Base-by-base conservation (phyloP, 2,113 vertebrate genomes). In the Phalacrocorax pelagicus region DNA sequence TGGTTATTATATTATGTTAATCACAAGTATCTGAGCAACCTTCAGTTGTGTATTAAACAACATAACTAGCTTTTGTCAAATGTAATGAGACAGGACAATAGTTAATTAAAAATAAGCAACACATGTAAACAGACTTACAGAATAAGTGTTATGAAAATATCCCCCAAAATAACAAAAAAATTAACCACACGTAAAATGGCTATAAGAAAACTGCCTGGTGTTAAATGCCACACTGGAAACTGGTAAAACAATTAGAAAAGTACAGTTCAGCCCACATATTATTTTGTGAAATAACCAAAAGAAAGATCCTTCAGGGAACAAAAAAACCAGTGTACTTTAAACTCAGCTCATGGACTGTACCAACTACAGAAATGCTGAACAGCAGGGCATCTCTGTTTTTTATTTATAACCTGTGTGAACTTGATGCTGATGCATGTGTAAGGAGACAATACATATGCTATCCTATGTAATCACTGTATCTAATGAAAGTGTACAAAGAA, bases 1-100 rank as follows among this genome's bases (percentile, higher is more conserved):
- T 75, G 22, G 8, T 58, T 92, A 54, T 73, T 86, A 38, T 10
- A 65, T 12, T 9, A 73, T 5, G 34, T 47, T 67, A 82, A 63
- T 40, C 29, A 83, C 12, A 70, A 83, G n/a, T 90, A 75, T 46
- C 69, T 81, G n/a, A 86, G n/a, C 67, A 93, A 77, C 67, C n/a
- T 47, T 66, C n/a, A 70, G 15, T 65, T 90, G 74, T 83, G 29
- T 70, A 70, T 77, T 77, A 70, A 90, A 72, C 73, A 69, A 47
- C 5, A 6, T 19, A 78, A 88, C 13, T 36, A 51, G 34, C 12
- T 88, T 90, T 58, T 63, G 23, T 65, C 21, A 34, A 71, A 84
- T 42, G 36, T 24, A 6, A 2, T 14, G 78, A 44, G 16, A 92
- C 55, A 86, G 52, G 34, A 87, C 13, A 90, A 67, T 15, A 78